Evolutionary conservation across 2,888 invertebrate species (phyloP).

Genomic region (Alloscopus bannaensis): DNA sequence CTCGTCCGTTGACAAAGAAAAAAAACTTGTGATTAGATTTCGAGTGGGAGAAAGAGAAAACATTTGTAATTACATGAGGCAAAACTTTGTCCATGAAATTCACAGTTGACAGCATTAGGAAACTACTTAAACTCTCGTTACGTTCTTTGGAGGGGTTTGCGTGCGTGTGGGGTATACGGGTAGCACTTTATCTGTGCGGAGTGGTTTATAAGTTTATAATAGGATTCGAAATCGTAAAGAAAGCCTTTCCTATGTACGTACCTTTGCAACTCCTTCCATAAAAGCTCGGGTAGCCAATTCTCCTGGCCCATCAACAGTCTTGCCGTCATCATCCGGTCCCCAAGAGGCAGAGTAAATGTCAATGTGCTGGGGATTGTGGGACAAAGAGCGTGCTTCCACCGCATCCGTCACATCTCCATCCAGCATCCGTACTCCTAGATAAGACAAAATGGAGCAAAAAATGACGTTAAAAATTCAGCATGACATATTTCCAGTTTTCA

Average conservation of each 20-base stretch:
- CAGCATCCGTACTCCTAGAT: constrained; percentile 94
- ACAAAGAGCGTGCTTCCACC: constrained; percentile 96
- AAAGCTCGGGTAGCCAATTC: constrained; percentile 96
- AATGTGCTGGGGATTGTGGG: constrained; percentile 96
- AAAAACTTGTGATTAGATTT: constrained; percentile 8
- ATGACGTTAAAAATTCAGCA: background rate
- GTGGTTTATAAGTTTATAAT: too few species aligned
- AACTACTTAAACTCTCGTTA: too few species aligned
- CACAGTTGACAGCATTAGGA: background rate
- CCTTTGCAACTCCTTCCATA: constrained; percentile 95
- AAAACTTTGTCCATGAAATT: too few species aligned
- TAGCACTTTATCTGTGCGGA: too few species aligned
- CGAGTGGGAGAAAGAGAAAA: background rate
- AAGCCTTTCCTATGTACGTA: constrained; percentile 74
- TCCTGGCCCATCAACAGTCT: constrained; percentile 93
- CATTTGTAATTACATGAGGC: background rate
- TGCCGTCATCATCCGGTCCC: constrained; percentile 86
- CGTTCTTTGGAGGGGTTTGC: too few species aligned
- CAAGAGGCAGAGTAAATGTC: constrained; percentile 99
- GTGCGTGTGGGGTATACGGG: too few species aligned
- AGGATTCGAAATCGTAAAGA: too few species aligned
- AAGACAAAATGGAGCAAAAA: background rate
- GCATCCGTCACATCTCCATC: constrained; percentile 99
- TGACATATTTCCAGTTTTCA: background rate
- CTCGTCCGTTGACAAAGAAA: too few species aligned